These are phyloP conservation scores for Onychomys torridus DNA, from an alignment of 2,797 vertebrate species.

Conservation along the genomic window DNA sequence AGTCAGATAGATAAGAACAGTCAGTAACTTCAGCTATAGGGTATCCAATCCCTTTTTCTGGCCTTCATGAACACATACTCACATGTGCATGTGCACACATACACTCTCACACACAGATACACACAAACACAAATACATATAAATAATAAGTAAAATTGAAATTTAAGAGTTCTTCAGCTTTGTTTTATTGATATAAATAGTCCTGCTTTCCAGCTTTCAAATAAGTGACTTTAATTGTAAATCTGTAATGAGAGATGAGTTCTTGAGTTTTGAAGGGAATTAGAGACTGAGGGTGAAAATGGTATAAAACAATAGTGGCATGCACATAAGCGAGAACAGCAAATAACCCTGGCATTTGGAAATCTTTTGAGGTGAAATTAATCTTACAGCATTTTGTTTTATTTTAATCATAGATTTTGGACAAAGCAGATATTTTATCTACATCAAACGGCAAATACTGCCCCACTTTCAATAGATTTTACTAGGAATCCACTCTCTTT, in stretches of 20 bases:
- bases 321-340: neutral
- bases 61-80: no score
- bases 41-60: no score
- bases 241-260: neutral
- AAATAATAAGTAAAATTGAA: neutral
- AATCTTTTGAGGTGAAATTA: neutral
- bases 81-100: no score
- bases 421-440: neutral
- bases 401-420: slow-evolving; percentile 12
- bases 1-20: neutral
- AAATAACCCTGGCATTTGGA: neutral
- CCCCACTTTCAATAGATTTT: slow-evolving; percentile 63
- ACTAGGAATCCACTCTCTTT: slow-evolving; percentile 57
- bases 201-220: neutral
- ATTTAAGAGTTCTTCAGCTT: neutral
- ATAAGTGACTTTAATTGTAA: neutral
- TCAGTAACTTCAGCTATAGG: neutral
- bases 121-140: neutral
- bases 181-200: neutral
- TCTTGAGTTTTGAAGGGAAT: neutral
- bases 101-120: neutral
- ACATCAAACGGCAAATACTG: slow-evolving; percentile 36
- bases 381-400: neutral
- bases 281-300: neutral
- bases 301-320: neutral